Evolutionary conservation across 2,797 vertebrate genomes (phyloP).

Genomic region (Leptodactylus fallax): DNA sequence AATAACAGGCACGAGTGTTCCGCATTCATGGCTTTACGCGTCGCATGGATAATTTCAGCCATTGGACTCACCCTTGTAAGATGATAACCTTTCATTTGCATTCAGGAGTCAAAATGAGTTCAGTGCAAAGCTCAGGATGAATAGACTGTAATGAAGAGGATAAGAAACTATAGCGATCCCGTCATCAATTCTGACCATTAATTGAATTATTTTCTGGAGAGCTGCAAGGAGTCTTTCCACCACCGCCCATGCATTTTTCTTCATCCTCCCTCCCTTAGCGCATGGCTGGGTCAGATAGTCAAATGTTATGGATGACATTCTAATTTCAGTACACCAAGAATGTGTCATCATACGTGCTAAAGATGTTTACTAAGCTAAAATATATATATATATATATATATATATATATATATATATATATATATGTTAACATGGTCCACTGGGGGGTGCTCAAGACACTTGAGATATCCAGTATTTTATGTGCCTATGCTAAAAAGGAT

Average conservation of each 20-base stretch:
- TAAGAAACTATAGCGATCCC: neutral
- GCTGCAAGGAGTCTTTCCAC: neutral
- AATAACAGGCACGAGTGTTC: slow-evolving; percentile 71
- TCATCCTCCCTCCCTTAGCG: neutral
- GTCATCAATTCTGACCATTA: neutral
- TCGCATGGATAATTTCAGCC: slow-evolving; percentile 73
- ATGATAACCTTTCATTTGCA: slow-evolving; percentile 67
- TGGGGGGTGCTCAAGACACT: too few species aligned
- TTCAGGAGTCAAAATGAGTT: slow-evolving; percentile 13
- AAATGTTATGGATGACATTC: neutral
- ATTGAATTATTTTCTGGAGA: slow-evolving; percentile 1
- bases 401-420: neutral
- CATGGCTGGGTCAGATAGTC: neutral
- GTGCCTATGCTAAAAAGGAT: too few species aligned
- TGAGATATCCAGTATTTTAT: too few species aligned
- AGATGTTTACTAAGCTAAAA: neutral
- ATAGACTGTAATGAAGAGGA: neutral
- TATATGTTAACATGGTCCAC: too few species aligned
- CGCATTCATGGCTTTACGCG: slow-evolving; percentile 68
- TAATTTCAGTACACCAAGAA: neutral
- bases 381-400: neutral
- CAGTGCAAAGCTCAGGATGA: neutral
- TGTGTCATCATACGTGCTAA: neutral
- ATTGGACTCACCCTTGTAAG: slow-evolving; percentile 65
- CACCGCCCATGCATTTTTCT: neutral